Evolutionary conservation across 2,797 vertebrate genomes (phyloP), one percentile per base, ranked within the genome.

Genomic region (Erithacus rubecula): DNA sequence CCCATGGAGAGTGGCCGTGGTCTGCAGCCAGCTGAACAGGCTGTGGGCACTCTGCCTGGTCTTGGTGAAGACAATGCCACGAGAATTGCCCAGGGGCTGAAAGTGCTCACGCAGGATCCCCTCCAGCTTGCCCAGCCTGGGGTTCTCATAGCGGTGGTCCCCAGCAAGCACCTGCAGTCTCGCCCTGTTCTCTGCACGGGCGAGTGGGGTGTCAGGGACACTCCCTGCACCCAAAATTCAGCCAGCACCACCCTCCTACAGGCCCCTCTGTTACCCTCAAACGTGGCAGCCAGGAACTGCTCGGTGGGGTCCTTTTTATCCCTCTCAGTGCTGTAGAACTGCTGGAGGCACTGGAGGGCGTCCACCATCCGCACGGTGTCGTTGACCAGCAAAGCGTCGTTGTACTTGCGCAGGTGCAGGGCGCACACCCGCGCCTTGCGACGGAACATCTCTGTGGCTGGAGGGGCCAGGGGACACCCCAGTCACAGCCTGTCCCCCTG

Each of bases 331-430:
- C 2, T 6, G 82, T 99, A 99, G 97, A 98, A 99, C 4, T 97
- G 92, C 32, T 97, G 82, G 30, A 99, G 98, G 43, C 84, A 86
- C 18, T 41, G 36, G 83, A 98, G 98, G 7, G 99, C 99, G 0
- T 99, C 99, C 22, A 97, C 79, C 96, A 98, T 98, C 11, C 98
- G 97, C 90, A 99, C 98, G 0, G 98, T 98, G 96, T 99, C 98
- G 0, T 98, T 98, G 96, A 99, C 97, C 76, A 99, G 98, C 95
- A 99, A 94, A 2, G 99, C 98, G 1, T 99, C 98, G 1, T 99
- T 99, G 97, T 99, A 99, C 81, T 98, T 89, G 70, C 99, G 97
- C 62, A 99, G 98, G 97, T 99, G 99, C 29, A 98, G 55, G 1
- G 99, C 98, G 1, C 98, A 99, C 64, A 98, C 97, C 9, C 98